Evolutionary conservation across 2,113 vertebrate genomes (phyloP), one percentile per base, ranked within the genome.

Genomic region (Oncorhynchus keta): DNA sequence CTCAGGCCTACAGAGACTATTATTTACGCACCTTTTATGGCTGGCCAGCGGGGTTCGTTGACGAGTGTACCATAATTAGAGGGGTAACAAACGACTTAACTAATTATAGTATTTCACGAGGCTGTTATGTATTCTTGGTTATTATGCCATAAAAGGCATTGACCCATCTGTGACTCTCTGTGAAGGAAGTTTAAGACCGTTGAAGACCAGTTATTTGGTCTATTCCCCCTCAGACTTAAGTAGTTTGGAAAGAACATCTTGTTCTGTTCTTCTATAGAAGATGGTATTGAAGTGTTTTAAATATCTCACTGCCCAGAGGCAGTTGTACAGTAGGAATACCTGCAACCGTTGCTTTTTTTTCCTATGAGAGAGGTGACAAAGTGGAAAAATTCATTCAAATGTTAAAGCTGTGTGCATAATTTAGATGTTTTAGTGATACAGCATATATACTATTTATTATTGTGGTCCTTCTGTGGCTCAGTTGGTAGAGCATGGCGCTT

Each of bases 21-120:
- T 87, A 89, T 88, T 83, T 91, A 69, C n/a, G 81, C 35, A 80
- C 79, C 78, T 90, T 87, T 93, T 89, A 91, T 91, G 81, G 87
- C 76, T 87, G 80, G 82, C 86, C 77, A 76, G 51, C 24, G 82
- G 83, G 69, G 73, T 78, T 86, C 83, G 82, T 73, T 83, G 76
- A 79, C 76, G 80, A 84, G 76, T 74, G 82, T 80, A 83, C 88
- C 76, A 85, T 77, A 75, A 90, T 77, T 83, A 91, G 82, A 79
- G 83, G 57, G 84, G 88, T 87, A 87, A 89, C 85, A 86, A 88
- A 91, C 88, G 83, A 81, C 73, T 91, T 89, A 84, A 61, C 81
- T 84, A 82, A 81, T 45, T 85, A 84, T 84, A 71, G 72, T 82
- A 80, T 85, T 92, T 90, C 84, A 82, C 79, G 83, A 75, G 51